phyloP scores from a whole-genome alignment of 2,888 invertebrate genomes.

The Caenorhabditis angaria region DNA sequence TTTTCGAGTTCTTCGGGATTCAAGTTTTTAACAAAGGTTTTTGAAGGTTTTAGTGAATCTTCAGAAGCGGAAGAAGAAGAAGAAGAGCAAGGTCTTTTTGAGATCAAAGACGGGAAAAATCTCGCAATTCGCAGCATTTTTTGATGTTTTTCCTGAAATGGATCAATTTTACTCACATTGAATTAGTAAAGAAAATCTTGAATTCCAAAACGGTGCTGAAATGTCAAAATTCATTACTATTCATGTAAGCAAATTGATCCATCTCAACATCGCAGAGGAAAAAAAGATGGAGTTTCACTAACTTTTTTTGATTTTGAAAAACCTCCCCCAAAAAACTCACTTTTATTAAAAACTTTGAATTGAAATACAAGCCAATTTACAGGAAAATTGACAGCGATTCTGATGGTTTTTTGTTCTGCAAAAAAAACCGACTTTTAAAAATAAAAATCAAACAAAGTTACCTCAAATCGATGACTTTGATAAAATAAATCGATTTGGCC shows the following conservation, averaged over 20 bases:
- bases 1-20: constrained; percentile 6
- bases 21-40: constrained; percentile 19
- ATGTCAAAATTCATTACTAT: not conserved
- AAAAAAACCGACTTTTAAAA: not conserved
- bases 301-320: not conserved
- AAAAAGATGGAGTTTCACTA: not conserved
- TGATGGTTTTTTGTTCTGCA: not conserved
- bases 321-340: not conserved
- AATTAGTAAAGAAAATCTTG: not conserved
- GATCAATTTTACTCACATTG: constrained; percentile 4
- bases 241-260: not conserved
- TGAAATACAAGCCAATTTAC: not conserved
- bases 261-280: not conserved
- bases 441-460: not conserved
- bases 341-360: too few species aligned
- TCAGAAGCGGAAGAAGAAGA: not conserved
- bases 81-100: not conserved
- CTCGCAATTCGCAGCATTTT: not conserved
- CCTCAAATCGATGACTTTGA: not conserved
- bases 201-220: not conserved
- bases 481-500: not conserved
- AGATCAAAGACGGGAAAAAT: not conserved
- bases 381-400: not conserved
- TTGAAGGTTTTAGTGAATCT: constrained; percentile 6
- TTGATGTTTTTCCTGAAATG: not conserved